Base-by-base conservation (phyloP, 2,113 vertebrate species). In the Gambusia affinis region DNA sequence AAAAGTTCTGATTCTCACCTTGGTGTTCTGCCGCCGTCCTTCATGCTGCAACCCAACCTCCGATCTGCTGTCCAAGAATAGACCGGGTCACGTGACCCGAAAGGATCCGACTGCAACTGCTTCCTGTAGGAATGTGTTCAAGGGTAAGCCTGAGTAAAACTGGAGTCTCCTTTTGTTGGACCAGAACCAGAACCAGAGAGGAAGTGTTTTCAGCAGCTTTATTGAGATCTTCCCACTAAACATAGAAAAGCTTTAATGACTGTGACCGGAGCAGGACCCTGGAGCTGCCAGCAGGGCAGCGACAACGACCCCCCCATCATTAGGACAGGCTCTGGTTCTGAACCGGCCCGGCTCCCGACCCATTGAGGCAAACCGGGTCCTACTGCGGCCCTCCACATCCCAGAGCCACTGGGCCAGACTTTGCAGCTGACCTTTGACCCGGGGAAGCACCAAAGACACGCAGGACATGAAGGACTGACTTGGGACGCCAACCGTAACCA, bases 11-110 rank as follows among this genome's bases (percentile, higher is more conserved):
- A 8, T 57, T 57, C 31, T 86, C 79, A 87, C 87, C 81, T 74
- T 66, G 78, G 63, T 2, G 29, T 7, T 1, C 31, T 14, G 3
- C 65, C 22, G 73, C 62, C 35, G 75, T 82, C 75, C 74, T 81
- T 67, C 87, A 85, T 81, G 70, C 72, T 74, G 67, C 66, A 91
- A 90, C 65, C 69, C 85, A 86, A 90, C 81, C 83, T 83, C 67
- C 2, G 42, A 54, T 1, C 73, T 27, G 57, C 28, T 15, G 47
- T 80, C 14, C 88, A 86, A 86, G 70, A 90, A 87, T 90, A 90
- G 78, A 33, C 1, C 7, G 29, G 61, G 77, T 89, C 86, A 91
- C 14, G 15, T 44, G 42, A 44, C 42, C 42, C 42, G 44, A 6
- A 8, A 0, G n/a, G 51, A 44, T 57, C 35, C n/a, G 17, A n/a